These are phyloP conservation scores for Axis porcinus DNA, from an alignment of 2,113 vertebrate species.

Conservation along the genomic window DNA sequence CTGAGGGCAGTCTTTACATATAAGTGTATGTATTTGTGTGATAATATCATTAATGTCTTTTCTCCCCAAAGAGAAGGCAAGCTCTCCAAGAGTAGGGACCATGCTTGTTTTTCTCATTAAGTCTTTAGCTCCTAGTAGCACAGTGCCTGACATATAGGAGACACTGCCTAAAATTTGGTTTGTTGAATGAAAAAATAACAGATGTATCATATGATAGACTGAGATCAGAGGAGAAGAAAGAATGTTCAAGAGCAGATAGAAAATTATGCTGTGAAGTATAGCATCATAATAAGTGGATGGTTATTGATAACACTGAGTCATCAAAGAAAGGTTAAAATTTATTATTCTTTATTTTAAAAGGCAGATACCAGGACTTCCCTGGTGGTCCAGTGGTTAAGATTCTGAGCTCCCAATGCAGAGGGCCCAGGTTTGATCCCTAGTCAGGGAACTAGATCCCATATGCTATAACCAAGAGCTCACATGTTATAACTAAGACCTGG, in stretches of 20 bases:
- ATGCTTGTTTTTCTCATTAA: not conserved
- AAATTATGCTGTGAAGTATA: not conserved
- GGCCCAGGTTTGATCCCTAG: not conserved
- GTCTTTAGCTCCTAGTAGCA: not conserved
- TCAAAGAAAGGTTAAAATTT: not conserved
- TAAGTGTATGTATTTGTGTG: not conserved
- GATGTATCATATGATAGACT: not conserved
- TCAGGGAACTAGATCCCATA: not conserved
- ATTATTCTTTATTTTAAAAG: not conserved
- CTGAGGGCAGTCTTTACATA: not conserved
- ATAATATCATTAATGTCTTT: not conserved
- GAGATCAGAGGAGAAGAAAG: not conserved
- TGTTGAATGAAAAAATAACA: not conserved
- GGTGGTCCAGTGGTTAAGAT: not conserved
- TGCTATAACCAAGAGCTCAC: not conserved
- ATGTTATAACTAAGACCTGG: not conserved
- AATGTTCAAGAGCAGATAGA: not conserved
- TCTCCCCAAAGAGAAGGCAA: not conserved
- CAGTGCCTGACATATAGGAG: not conserved
- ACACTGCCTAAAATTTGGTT: not conserved
- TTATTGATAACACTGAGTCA: not conserved
- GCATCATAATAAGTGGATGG: not conserved
- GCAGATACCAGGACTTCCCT: not conserved
- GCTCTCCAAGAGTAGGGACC: not conserved
- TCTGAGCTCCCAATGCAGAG: not conserved